Conservation (phyloP, 2,888 invertebrate species). For the Cybosia mesomella region DNA sequence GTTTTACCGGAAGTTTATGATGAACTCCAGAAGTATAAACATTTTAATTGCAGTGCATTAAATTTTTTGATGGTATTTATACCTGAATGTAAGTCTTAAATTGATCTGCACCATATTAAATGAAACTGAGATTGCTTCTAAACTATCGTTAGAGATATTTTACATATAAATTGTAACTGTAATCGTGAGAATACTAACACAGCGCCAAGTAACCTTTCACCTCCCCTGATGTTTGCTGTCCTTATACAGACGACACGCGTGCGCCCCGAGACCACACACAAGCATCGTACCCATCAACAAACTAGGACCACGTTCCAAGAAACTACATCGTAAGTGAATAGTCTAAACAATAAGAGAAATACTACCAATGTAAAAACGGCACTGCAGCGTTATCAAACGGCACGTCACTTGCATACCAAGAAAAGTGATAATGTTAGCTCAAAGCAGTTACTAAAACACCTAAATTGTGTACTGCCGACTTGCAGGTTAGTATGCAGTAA, state of each 20-base stretch:
- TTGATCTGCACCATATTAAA: background rate
- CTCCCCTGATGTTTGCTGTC: slow-evolving; percentile 59
- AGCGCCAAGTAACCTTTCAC: slow-evolving; percentile 73
- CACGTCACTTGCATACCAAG: slow-evolving; percentile 34
- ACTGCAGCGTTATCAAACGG: slow-evolving; percentile 45
- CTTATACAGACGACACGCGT: slow-evolving; percentile 59
- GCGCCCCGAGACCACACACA: slow-evolving; percentile 66
- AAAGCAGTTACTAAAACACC: slow-evolving; percentile 26
- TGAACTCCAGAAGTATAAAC: too few relatives aligned
- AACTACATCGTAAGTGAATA: slow-evolving; percentile 49
- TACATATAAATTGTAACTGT: slow-evolving; percentile 30
- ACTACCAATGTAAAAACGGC: slow-evolving; percentile 47
- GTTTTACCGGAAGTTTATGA: too few relatives aligned
- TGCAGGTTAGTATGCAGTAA: slow-evolving; percentile 23
- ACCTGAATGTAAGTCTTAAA: background rate
- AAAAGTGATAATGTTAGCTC: slow-evolving; percentile 37
- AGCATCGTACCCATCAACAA: slow-evolving; percentile 38
- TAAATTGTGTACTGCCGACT: slow-evolving; percentile 25
- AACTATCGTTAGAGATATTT: background rate
- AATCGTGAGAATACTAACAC: slow-evolving; percentile 69
- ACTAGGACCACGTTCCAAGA: slow-evolving; percentile 51
- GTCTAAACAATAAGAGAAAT: slow-evolving; percentile 49
- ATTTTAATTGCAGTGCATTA: too few relatives aligned
- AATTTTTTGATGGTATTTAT: too few relatives aligned
- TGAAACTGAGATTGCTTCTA: background rate